These are phyloP conservation scores for Eulemur mongoz DNA, from an alignment of 2,797 vertebrate species.

Conservation along the genomic window DNA sequence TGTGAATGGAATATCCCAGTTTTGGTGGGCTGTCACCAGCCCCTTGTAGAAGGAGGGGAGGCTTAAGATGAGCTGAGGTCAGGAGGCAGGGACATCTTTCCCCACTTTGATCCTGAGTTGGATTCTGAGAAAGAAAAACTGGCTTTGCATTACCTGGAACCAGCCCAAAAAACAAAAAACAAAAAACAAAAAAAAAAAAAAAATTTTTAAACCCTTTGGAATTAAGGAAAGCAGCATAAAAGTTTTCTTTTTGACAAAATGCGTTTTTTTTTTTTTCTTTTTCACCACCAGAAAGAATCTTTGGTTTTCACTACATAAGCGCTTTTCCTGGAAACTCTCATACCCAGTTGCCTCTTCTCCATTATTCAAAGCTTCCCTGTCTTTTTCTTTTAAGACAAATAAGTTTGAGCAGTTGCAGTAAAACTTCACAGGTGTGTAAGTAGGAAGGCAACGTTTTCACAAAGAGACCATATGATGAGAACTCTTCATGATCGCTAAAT, in stretches of 20 bases:
- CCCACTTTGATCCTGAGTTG: background rate
- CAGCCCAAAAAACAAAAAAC: background rate
- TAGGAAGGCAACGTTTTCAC: conserved; percentile 21
- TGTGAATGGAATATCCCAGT: background rate
- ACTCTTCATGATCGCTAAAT: conserved; percentile 46
- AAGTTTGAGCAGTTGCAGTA: background rate
- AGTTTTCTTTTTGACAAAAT: background rate
- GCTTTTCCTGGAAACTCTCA: conserved; percentile 11
- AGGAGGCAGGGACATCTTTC: background rate
- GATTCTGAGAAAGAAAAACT: background rate
- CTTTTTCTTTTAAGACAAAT: conserved; percentile 51
- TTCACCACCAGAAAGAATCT: background rate
- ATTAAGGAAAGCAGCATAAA: background rate
- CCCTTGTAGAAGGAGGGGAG: background rate
- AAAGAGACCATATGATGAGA: conserved; percentile 12
- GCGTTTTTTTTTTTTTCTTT: background rate
- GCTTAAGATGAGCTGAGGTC: background rate
- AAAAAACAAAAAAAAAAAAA: background rate
- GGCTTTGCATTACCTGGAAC: background rate
- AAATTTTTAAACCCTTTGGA: background rate
- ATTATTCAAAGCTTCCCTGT: background rate
- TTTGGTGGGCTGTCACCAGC: background rate
- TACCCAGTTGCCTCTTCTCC: background rate
- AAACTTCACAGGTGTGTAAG: conserved; percentile 67
- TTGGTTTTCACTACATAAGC: background rate